These are phyloP conservation scores for Erpornis zantholeuca DNA, from an alignment of 2,113 vertebrate species.

Conservation along the genomic window DNA sequence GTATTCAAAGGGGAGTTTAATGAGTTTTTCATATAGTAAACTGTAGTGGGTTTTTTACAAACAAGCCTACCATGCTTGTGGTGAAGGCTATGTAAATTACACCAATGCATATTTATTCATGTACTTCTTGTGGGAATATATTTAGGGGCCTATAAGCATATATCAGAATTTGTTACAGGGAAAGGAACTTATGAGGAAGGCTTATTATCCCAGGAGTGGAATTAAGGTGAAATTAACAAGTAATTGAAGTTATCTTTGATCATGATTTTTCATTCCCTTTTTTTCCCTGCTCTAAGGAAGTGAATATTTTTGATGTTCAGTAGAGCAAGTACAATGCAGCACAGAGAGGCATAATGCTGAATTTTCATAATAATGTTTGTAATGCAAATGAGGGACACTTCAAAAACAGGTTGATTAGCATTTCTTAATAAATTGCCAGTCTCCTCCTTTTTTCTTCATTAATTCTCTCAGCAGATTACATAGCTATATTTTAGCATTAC, in stretches of 20 bases:
- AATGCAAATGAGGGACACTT: slow-evolving; percentile 88
- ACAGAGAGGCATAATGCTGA: slow-evolving; percentile 69
- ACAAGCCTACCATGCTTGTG: slow-evolving; percentile 41
- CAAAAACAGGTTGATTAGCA: slow-evolving; percentile 86
- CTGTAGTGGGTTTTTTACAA: slow-evolving; percentile 70
- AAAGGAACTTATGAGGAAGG: slow-evolving; percentile 64
- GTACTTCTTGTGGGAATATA: slow-evolving; percentile 77
- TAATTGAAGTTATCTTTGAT: slow-evolving; percentile 81
- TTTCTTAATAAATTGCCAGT: slow-evolving; percentile 80
- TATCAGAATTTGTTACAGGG: slow-evolving; percentile 69
- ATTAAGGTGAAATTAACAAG: slow-evolving; percentile 80
- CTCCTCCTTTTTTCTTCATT: slow-evolving; percentile 67
- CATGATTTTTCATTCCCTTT: slow-evolving; percentile 67
- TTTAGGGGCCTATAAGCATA: slow-evolving; percentile 69
- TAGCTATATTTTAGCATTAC: slow-evolving; percentile 63
- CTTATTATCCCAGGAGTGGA: slow-evolving; percentile 75
- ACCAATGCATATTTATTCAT: slow-evolving; percentile 79
- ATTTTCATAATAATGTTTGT: slow-evolving; percentile 84
- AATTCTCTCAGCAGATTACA: slow-evolving; percentile 72
- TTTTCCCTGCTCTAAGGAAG: slow-evolving; percentile 61
- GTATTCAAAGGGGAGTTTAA: slow-evolving; percentile 62
- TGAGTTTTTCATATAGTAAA: slow-evolving; percentile 68
- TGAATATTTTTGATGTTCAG: slow-evolving; percentile 74
- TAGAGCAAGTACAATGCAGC: slow-evolving; percentile 70
- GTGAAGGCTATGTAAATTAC: slow-evolving; percentile 73